Percentiles rank a stretch among this genome's conserved stretches.
Conservation (phyloP, 2,888 invertebrate genomes). For the Diarsia dahlii region DNA sequence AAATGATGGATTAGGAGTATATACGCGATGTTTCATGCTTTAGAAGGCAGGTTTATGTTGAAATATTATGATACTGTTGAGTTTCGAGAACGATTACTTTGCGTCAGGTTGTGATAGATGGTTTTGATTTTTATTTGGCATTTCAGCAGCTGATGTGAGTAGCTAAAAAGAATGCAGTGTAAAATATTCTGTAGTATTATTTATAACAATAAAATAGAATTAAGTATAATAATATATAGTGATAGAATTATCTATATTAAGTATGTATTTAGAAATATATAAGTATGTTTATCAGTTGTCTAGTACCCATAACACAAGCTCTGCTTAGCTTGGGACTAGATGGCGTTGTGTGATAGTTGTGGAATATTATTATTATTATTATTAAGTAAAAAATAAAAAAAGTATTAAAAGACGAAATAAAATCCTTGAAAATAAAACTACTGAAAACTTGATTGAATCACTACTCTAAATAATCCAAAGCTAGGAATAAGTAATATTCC, state of each 20-base stretch:
- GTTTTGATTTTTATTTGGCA: not conserved
- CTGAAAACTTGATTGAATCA: too few species aligned
- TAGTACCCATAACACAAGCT: too few species aligned
- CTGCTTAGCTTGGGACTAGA: too few species aligned
- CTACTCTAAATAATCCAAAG: not conserved
- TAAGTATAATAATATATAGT: too few species aligned
- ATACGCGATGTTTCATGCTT: conserved; percentile 56
- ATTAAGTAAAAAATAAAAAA: too few species aligned
- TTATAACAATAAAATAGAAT: not conserved
- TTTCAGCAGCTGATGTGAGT: not conserved
- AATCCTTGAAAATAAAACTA: not conserved
- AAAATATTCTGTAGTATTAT: not conserved
- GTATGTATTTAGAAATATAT: too few species aligned
- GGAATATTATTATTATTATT: too few species aligned
- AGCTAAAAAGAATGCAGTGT: not conserved
- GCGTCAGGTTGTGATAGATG: not conserved
- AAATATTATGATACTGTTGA: conserved; percentile 56
- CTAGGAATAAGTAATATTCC: not conserved
- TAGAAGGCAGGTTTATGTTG: conserved; percentile 53
- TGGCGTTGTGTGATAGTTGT: too few species aligned
- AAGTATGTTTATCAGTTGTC: too few species aligned
- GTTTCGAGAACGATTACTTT: conserved; percentile 41
- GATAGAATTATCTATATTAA: too few species aligned
- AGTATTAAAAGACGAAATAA: too few species aligned
- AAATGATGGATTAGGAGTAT: conserved; percentile 73